phyloP scores from a whole-genome alignment of 2,888 invertebrate species.

The Ryuthela nishihirai region DNA sequence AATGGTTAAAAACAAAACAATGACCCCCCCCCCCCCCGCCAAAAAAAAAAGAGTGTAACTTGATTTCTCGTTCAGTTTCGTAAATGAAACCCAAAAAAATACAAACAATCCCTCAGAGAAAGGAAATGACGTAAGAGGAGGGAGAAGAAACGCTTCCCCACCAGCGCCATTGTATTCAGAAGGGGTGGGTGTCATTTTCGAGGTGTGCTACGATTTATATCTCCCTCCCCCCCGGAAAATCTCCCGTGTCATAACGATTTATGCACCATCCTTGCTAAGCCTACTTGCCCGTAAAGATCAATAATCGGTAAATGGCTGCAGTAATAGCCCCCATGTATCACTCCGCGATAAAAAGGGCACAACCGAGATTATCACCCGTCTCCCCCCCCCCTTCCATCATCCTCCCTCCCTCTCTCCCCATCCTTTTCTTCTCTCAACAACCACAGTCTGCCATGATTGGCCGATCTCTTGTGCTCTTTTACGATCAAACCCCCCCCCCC shows the following conservation, averaged over 20 bases:
- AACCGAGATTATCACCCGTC: slow-evolving; percentile 37
- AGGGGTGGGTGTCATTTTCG: neutral
- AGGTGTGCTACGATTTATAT: too few species aligned
- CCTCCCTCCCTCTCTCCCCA: slow-evolving; percentile 2
- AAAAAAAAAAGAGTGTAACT: too few species aligned
- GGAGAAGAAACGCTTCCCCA: slow-evolving; percentile 28
- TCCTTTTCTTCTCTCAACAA: slow-evolving; percentile 11
- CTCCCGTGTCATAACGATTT: slow-evolving; percentile 32
- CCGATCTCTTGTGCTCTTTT: slow-evolving; percentile 29
- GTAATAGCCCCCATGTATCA: slow-evolving; percentile 38
- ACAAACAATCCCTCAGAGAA: too few species aligned
- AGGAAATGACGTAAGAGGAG: slow-evolving; percentile 20
- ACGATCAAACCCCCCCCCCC: slow-evolving; percentile 5
- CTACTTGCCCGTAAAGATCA: slow-evolving; percentile 38
- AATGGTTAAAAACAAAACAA: too few species aligned
- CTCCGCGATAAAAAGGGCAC: slow-evolving; percentile 36
- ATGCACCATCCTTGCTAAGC: slow-evolving; percentile 31
- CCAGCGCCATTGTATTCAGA: neutral
- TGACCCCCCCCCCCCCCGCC: too few species aligned
- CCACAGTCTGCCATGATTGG: neutral
- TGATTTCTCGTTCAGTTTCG: too few species aligned
- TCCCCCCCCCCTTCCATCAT: slow-evolving; percentile 5
- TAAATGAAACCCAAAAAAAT: too few species aligned
- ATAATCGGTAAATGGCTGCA: slow-evolving; percentile 39
- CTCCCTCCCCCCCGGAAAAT: too few species aligned